Evolutionary conservation across 64 coral and sea anemone species (phyloP), one percentile per base, ranked within the genome.

Genomic region (Astreopora myriophthalma): DNA sequence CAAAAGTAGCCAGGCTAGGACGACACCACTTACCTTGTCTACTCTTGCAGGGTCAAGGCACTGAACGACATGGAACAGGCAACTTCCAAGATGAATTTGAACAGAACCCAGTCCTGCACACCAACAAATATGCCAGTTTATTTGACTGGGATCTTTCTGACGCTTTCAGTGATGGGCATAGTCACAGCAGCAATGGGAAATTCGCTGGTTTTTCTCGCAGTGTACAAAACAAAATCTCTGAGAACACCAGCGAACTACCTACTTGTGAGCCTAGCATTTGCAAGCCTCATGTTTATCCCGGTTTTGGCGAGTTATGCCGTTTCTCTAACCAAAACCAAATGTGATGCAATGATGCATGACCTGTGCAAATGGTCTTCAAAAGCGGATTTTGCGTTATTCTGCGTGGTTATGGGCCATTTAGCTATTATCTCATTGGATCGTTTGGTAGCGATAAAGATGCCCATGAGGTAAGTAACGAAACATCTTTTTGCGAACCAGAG

Each of bases 391-490:
- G 57, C 20, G 12, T 64, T 83, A 23, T 83, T 83, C 19, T 83
- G 52, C 34, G 79, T 83, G 14, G 52, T 83, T 3, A 83, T 83
- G 57, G 26, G 22, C 20, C 79, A 83, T 26, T 22, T 83, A 8
- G 20, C 34, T 6, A 11, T 64, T 1, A 83, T 83, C 8, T 83
- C 79, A 1, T 65, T 83, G 79, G 79, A 83, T 83, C 79, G 79
- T 8, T 34, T 83, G 2, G 6, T 83, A 20, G 55, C 79, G 11
- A 83, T 83, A 25, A 83, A 83, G 31, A 57, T 20, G 34, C 33
- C 79, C 6, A 83, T 83, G 79, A 83, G 79, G 79, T 83, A 37
- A 13, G 55, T 62, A 36, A 12, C 44, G 0, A 24, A 10, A 83
- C 30, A 7, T 8, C 3, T 19, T 0, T 44, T 44, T 8, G 40